These are phyloP conservation scores for Rhadina sibilatrix DNA, from an alignment of 2,113 vertebrate genomes.

Conservation along the genomic window DNA sequence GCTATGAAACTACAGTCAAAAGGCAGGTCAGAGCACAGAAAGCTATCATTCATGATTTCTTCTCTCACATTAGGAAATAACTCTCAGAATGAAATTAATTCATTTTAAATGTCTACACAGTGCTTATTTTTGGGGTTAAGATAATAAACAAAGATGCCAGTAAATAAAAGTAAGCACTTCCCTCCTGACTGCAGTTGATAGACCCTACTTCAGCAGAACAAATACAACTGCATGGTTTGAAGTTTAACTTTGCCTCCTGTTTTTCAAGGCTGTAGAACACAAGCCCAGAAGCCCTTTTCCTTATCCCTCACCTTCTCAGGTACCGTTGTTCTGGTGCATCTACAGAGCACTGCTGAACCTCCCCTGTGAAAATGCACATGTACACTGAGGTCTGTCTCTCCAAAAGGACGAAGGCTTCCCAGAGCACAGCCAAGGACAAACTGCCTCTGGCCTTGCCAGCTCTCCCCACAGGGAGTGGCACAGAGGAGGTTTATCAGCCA, in stretches of 20 bases:
- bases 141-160: neutral
- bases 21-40: neutral
- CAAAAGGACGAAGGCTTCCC: neutral
- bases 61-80: neutral
- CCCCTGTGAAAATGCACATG: fast-evolving
- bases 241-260: neutral
- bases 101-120: neutral
- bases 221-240: neutral
- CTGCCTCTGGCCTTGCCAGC: neutral
- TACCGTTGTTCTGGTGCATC: fast-evolving
- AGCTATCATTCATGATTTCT: neutral
- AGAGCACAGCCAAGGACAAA: neutral
- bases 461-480: neutral
- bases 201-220: neutral
- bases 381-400: neutral
- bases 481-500: neutral
- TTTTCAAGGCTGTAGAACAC: neutral
- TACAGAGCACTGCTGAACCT: neutral
- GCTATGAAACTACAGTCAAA: neutral
- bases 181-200: neutral
- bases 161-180: neutral
- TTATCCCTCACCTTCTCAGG: neutral
- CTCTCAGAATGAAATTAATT: neutral
- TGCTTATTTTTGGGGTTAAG: neutral
- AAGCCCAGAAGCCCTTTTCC: neutral